These are phyloP conservation scores for Miichthys miiuy DNA, from an alignment of 2,797 vertebrate genomes.

Conservation along the genomic window DNA sequence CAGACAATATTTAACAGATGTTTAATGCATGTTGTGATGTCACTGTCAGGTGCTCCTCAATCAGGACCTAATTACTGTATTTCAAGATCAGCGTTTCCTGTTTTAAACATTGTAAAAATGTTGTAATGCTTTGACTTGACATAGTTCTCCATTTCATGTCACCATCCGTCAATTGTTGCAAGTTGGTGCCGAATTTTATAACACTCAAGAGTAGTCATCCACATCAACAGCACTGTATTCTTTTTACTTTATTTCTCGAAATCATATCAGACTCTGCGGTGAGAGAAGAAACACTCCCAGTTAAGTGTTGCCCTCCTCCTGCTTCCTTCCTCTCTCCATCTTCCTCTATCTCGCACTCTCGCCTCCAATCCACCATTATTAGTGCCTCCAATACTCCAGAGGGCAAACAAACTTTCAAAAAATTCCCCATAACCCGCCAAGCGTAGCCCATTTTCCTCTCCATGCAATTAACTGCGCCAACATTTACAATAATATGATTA, in stretches of 20 bases:
- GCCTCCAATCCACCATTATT: conserved; percentile 85
- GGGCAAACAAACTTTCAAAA: conserved; percentile 96
- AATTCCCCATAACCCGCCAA: conserved; percentile 94
- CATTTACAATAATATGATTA: conserved; percentile 99
- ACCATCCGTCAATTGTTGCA: conserved; percentile 11
- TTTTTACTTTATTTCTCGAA: conserved; percentile 61
- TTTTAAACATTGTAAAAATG: conserved; percentile 7
- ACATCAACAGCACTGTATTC: conserved; percentile 32
- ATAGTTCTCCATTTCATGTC: conserved; percentile 12
- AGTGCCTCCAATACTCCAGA: conserved; percentile 89
- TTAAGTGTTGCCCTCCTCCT: conserved; percentile 74
- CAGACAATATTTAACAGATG: background rate
- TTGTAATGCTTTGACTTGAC: background rate
- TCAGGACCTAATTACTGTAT: background rate
- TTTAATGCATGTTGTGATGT: background rate
- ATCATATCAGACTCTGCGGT: conserved; percentile 59
- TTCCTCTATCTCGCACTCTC: conserved; percentile 66
- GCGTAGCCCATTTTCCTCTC: conserved; percentile 98
- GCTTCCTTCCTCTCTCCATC: conserved; percentile 67
- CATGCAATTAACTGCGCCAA: conserved; percentile 99
- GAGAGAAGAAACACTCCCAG: conserved; percentile 64
- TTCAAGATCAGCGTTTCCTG: background rate
- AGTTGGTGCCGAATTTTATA: conserved; percentile 32
- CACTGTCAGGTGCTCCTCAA: background rate
- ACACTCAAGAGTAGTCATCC: conserved; percentile 33